Evolutionary conservation across 2,888 invertebrate genomes (phyloP).

Genomic region (Daptonema setosum): DNA sequence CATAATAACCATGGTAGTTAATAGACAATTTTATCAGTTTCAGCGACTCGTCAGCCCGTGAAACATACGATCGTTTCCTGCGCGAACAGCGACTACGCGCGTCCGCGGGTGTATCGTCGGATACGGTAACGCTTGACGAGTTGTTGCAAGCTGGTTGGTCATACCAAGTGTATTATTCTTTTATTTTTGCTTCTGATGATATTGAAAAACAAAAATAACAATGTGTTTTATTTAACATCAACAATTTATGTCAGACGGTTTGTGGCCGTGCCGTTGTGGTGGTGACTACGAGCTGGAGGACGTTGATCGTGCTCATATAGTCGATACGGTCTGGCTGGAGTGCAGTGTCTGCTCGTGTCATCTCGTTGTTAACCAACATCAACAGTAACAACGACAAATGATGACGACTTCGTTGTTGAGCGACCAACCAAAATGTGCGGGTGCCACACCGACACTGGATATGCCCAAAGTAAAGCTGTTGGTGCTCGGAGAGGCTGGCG

Average conservation of each 20-base stretch:
- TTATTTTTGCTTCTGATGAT: too few relatives aligned
- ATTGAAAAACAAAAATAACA: too few relatives aligned
- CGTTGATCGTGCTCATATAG: background rate
- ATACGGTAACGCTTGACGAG: too few relatives aligned
- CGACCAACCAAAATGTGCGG: background rate
- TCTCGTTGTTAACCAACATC: too few relatives aligned
- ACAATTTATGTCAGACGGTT: too few relatives aligned
- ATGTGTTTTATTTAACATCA: too few relatives aligned
- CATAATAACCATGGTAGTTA: background rate
- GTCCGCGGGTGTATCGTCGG: background rate
- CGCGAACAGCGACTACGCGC: background rate
- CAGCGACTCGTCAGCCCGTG: background rate
- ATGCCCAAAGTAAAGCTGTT: slow-evolving; percentile 49
- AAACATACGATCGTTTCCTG: background rate
- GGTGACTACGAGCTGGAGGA: background rate
- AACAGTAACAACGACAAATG: too few relatives aligned
- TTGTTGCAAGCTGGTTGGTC: too few relatives aligned
- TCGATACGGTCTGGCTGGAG: background rate
- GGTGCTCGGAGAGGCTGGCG: slow-evolving; percentile 76
- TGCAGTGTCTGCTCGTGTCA: background rate
- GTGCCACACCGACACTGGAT: background rate
- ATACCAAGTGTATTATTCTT: too few relatives aligned
- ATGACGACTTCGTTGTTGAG: background rate
- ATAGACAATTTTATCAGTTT: background rate
- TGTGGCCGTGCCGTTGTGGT: too few relatives aligned